phyloP scores from a whole-genome alignment of 2,888 invertebrate species.

The Lumbricus terrestris region DNA sequence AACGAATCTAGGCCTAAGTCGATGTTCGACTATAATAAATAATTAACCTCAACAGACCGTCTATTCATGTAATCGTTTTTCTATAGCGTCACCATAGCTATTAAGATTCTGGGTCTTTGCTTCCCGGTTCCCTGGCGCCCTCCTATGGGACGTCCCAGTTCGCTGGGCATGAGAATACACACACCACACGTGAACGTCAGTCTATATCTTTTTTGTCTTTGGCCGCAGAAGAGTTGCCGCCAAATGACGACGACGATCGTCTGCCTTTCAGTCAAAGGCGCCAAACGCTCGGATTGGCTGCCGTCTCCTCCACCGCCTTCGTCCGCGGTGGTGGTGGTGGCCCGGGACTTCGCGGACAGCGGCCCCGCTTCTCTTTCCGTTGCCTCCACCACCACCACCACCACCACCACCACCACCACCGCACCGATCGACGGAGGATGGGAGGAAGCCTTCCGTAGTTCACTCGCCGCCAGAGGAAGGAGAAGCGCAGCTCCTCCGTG shows the following conservation, averaged over 20 bases:
- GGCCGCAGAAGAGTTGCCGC: too few relatives aligned
- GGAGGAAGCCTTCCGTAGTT: not conserved
- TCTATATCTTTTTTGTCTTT: not conserved
- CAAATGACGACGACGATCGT: too few relatives aligned
- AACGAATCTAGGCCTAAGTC: too few relatives aligned
- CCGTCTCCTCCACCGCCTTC: not conserved
- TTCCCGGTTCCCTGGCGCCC: not conserved
- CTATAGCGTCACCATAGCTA: not conserved
- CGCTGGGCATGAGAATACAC: not conserved
- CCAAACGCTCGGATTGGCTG: not conserved
- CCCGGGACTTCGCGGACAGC: not conserved
- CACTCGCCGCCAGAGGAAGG: not conserved
- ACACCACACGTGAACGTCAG: not conserved
- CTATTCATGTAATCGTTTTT: not conserved
- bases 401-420: too few relatives aligned
- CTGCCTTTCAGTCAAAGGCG: slow-evolving; percentile 3
- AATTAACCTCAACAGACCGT: not conserved
- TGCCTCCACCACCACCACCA: too few relatives aligned
- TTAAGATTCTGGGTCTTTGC: not conserved
- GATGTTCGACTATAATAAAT: too few relatives aligned
- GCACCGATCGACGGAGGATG: not conserved
- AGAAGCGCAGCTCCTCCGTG: too few relatives aligned
- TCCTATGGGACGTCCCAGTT: not conserved
- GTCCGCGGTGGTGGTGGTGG: too few relatives aligned
- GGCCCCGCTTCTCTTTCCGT: not conserved